Evolutionary conservation across 2,113 vertebrate genomes (phyloP).

Genomic region (Sapayoa aenigma): DNA sequence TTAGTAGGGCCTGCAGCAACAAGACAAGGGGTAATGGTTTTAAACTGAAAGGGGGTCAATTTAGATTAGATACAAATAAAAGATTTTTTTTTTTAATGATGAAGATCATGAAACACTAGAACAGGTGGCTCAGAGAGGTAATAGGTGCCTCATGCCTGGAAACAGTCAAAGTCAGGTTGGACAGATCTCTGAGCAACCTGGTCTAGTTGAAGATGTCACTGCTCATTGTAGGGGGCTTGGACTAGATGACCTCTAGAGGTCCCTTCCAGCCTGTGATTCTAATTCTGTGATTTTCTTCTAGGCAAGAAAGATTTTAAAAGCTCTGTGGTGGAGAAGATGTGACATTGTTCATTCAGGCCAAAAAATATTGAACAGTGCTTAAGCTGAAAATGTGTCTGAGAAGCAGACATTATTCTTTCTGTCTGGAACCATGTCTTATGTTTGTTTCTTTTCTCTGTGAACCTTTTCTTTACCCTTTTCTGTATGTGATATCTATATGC

Average conservation of each 20-base stretch:
- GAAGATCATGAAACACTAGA: not conserved
- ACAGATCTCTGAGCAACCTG: not conserved
- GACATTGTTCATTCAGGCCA: not conserved
- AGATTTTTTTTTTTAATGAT: not conserved
- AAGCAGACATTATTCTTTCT: not conserved
- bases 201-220: not conserved
- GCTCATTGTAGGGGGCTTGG: not conserved
- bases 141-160: fast-evolving
- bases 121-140: not conserved
- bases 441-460: not conserved
- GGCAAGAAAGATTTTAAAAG: not conserved
- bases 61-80: not conserved
- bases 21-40: not conserved
- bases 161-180: not conserved
- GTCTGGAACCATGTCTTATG: fast-evolving
- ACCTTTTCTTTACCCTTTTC: not conserved
- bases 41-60: not conserved
- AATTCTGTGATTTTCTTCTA: not conserved
- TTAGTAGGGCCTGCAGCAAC: not conserved
- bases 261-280: not conserved
- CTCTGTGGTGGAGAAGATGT: not conserved
- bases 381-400: not conserved
- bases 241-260: not conserved
- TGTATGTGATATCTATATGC: not conserved
- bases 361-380: not conserved